Evolutionary conservation across 2,888 invertebrate species (phyloP), one percentile per base, ranked within the genome.

Genomic region (Pterobdella sp.): DNA sequence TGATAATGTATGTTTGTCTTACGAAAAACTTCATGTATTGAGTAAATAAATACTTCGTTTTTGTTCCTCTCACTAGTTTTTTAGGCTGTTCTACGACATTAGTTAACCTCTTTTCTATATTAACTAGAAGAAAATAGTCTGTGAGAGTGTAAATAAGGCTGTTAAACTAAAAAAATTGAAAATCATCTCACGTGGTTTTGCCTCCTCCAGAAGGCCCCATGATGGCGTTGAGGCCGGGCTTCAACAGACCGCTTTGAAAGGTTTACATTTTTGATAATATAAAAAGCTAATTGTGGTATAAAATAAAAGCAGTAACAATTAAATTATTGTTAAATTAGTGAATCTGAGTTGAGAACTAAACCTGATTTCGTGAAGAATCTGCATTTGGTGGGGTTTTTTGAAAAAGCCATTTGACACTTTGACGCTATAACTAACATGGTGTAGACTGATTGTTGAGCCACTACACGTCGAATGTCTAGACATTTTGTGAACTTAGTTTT

Each of bases 151-250:
- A n/a, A n/a, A n/a, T n/a, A n/a, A n/a, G n/a, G n/a, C n/a, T n/a
- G n/a, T n/a, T n/a, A n/a, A n/a, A n/a, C 7, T 7, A 18, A 18
- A 42, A 42, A 14, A 18, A 18, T 14, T 7, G 7, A 22, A 4
- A 4, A 56, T 56, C 3, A 26, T 22, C 60, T 56, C 60, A 56
- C 60, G 60, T 56, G n/a, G 60, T 56, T n/a, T 56, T 56, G 60
- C 60, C 60, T n/a, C 60, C 60, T 4, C 60, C 60, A 56, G 60
- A 56, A 26, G 60, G 60, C 3, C 60, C 60, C 60, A 56, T 56
- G 60, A 56, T 56, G 60, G 60, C 60, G 60, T 56, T 56, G n/a
- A 56, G 7, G n/a, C 60, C 60, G n/a, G 60, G 60, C n/a, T 56
- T 56, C 60, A 56, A 14, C n/a, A 56, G 60, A 56, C 60, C 60